Conservation (phyloP, 2,113 vertebrate genomes). For the Corvus cornix region DNA sequence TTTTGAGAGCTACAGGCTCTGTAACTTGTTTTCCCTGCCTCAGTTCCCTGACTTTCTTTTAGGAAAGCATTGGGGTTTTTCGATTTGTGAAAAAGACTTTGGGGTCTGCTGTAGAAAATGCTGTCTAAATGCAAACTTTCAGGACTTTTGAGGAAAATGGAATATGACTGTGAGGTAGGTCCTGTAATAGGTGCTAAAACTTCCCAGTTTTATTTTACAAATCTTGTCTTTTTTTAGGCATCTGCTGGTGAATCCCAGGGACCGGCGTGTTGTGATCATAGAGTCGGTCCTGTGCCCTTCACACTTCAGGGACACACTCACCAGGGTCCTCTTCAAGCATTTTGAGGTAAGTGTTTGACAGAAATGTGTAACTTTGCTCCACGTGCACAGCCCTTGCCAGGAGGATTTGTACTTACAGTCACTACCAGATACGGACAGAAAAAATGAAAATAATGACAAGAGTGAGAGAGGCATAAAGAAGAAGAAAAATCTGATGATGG, state of each 20-base stretch:
- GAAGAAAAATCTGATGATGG: background rate
- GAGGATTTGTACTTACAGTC: background rate
- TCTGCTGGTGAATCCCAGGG: slow-evolving; percentile 95
- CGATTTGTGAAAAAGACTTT: background rate
- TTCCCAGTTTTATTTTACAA: background rate
- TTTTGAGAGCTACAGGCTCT: background rate
- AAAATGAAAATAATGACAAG: background rate
- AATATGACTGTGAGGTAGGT: background rate
- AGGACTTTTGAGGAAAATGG: background rate
- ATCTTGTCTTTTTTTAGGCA: slow-evolving; percentile 74
- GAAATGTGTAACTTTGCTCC: background rate
- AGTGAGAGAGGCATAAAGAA: background rate
- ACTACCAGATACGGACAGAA: background rate
- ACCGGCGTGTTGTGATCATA: slow-evolving; percentile 93
- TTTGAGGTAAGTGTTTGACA: slow-evolving; percentile 85
- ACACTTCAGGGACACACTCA: slow-evolving; percentile 95
- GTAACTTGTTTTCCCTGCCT: background rate
- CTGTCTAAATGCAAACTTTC: background rate
- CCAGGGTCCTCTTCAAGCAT: slow-evolving; percentile 95
- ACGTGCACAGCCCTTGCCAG: rapidly evolving
- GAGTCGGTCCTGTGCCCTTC: slow-evolving; percentile 96
- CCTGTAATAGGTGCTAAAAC: rapidly evolving
- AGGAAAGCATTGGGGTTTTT: background rate
- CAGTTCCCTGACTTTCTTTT: background rate
- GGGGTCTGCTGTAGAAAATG: background rate